Base-by-base conservation (phyloP, 2,888 invertebrate species). In the Acanthosoma haemorrhoidale region DNA sequence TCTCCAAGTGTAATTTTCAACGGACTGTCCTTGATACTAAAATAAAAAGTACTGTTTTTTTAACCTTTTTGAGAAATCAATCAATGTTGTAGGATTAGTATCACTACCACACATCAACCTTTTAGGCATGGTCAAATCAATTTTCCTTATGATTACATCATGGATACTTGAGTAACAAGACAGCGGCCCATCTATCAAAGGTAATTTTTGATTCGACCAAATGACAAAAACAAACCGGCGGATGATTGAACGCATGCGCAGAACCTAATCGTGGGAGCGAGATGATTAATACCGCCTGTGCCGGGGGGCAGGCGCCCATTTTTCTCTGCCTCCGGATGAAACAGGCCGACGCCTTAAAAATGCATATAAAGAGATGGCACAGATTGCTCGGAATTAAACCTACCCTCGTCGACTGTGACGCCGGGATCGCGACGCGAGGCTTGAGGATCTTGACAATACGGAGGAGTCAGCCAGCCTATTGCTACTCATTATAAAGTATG, bases 401-500 rank as follows among this genome's bases (percentile, higher is more conserved):
- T n/a, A 51, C 13, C 21, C 13, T 21, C 18, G 3, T 39, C 5
- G 15, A 39, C 15, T 6, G 39, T 51, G 25, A 25, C 51, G 13
- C 1, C 0, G 13, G n/a, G n/a, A n/a, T n/a, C n/a, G n/a, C n/a
- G n/a, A n/a, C n/a, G n/a, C n/a, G n/a, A n/a, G n/a, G n/a, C n/a
- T n/a, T n/a, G n/a, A n/a, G n/a, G n/a, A n/a, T n/a, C n/a, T n/a
- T n/a, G n/a, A n/a, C n/a, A n/a, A n/a, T n/a, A n/a, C n/a, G n/a
- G n/a, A n/a, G n/a, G n/a, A n/a, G n/a, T n/a, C n/a, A 21, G 29
- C 29, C 51, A 51, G 29, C 29, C 21, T 25, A 51, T 21, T 25
- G 51, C 21, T 13, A n/a, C 51, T 51, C 51, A 25, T 51, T 51
- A 51, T 51, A 51, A 51, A 51, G 51, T 51, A 51, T 51, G 51